Percentiles rank a stretch among this genome's conserved stretches.
Evolutionary conservation across 2,113 vertebrate species (phyloP).

Genomic region (Lasiurus borealis): DNA sequence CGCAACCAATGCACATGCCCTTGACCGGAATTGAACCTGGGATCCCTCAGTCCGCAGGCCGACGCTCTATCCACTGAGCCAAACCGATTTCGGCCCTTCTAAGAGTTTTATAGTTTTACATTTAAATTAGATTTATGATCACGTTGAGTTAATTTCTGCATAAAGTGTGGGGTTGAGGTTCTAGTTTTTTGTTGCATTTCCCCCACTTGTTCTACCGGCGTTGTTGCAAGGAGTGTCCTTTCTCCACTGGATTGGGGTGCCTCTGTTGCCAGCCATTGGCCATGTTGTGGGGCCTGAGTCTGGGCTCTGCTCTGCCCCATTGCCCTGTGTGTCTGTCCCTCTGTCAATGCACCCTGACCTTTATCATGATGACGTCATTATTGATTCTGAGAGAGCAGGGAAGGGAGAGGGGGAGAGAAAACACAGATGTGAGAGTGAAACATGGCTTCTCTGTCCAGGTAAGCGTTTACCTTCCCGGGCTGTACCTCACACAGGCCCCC

Average conservation of each 20-base stretch:
- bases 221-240: neutral
- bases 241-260: neutral
- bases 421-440: too few relatives aligned
- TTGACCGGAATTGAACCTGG: too few relatives aligned
- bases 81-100: neutral
- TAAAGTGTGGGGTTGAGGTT: neutral
- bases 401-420: too few relatives aligned
- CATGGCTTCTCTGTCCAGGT: too few relatives aligned
- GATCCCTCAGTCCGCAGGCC: too few relatives aligned
- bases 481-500: too few relatives aligned
- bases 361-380: neutral
- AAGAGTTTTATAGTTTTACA: slow-evolving; percentile 7
- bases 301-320: neutral
- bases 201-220: neutral
- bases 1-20: too few relatives aligned
- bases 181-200: neutral
- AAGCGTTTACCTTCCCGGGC: too few relatives aligned
- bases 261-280: neutral
- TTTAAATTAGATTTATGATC: neutral
- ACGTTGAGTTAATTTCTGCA: neutral
- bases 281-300: too few relatives aligned
- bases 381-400: too few relatives aligned
- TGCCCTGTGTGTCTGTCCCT: neutral
- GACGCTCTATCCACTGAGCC: too few relatives aligned
- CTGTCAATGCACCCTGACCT: neutral